Percentiles rank a stretch among this genome's conserved stretches.
phyloP scores from a whole-genome alignment of 1,140 invertebrate genomes.

The Leptinotarsa lineolata region DNA sequence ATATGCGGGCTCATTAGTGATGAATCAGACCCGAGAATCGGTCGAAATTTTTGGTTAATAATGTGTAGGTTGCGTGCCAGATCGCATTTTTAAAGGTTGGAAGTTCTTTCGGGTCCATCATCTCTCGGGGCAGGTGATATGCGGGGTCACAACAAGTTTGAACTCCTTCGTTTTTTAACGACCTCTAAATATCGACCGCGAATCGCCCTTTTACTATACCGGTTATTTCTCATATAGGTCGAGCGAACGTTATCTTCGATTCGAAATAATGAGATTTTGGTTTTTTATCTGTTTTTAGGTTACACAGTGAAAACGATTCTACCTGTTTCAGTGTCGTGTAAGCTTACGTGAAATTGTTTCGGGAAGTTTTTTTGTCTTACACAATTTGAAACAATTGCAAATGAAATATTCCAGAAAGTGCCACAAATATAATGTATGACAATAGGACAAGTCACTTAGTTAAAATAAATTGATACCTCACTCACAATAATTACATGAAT shows the following conservation, averaged over 20 bases:
- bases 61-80: conserved; percentile 16
- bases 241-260: background rate
- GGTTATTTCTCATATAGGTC: conserved; percentile 2
- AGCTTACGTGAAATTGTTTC: no score
- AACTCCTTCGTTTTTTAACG: background rate
- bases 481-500: no score
- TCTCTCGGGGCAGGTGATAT: background rate
- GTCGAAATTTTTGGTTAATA: conserved; percentile 16
- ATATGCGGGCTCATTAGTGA: conserved; percentile 11
- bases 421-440: no score
- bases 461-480: no score
- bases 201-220: background rate
- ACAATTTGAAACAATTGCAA: no score
- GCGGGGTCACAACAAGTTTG: conserved; percentile 1
- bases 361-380: no score
- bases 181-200: conserved; percentile 2
- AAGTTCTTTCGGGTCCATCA: background rate
- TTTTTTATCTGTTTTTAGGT: no score
- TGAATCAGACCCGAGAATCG: conserved; percentile 10
- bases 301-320: no score
- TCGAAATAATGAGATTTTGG: background rate
- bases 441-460: no score
- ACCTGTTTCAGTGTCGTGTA: no score
- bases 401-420: no score
- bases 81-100: conserved; percentile 6